phyloP scores from a whole-genome alignment of 2,797 vertebrate species.

The Fundulus diaphanus region DNA sequence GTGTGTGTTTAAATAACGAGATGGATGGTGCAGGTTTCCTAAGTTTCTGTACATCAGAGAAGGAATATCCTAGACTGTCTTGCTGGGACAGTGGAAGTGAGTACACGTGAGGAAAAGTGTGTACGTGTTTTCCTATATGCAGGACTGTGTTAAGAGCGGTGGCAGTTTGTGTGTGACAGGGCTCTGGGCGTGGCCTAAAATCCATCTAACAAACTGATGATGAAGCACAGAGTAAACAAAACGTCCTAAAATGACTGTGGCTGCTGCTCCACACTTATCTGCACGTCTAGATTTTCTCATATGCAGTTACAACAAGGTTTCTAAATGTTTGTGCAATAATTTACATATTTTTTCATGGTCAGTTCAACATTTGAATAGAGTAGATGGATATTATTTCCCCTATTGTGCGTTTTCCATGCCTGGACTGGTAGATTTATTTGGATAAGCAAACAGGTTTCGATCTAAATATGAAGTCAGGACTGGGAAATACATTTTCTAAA shows the following conservation, averaged over 20 bases:
- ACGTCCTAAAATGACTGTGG: conserved; percentile 7
- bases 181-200: conserved; percentile 10
- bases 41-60: conserved; percentile 62
- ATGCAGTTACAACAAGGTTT: neutral
- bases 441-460: neutral
- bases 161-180: conserved; percentile 11
- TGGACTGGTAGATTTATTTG: neutral
- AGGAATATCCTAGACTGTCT: conserved; percentile 38
- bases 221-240: conserved; percentile 32
- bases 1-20: conserved; percentile 34
- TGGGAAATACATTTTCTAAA: neutral
- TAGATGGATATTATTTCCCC: neutral
- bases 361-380: neutral
- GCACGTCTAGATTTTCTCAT: neutral
- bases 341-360: neutral
- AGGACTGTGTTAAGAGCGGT: neutral
- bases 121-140: conserved; percentile 3
- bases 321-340: neutral
- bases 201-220: conserved; percentile 20
- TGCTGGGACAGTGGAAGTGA: conserved; percentile 21
- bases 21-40: conserved; percentile 64
- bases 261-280: conserved; percentile 20
- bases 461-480: neutral
- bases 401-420: neutral
- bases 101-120: neutral